phyloP scores from a whole-genome alignment of 2,113 vertebrate species.

The Anarrhichthys ocellatus region DNA sequence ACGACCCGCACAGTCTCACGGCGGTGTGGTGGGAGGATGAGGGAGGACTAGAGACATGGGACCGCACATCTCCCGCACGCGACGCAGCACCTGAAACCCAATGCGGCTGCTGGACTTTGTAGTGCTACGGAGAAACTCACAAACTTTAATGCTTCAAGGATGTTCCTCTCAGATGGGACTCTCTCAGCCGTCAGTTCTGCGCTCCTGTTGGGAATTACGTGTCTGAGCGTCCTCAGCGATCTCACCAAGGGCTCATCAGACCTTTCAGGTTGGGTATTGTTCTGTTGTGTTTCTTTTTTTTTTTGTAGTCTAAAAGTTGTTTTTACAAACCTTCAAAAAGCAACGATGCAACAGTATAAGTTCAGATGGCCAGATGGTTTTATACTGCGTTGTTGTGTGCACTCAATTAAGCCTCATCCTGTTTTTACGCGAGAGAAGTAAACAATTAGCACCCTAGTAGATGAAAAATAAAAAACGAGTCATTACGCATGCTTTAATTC shows the following conservation, averaged over 20 bases:
- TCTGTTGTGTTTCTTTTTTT: background rate
- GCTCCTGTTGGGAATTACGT: slow-evolving; percentile 86
- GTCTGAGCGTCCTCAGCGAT: slow-evolving; percentile 82
- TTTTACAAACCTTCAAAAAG: background rate
- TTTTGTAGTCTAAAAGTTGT: no score
- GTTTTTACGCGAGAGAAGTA: background rate
- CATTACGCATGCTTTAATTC: background rate
- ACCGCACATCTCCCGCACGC: slow-evolving; percentile 59
- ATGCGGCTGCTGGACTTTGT: slow-evolving; percentile 60
- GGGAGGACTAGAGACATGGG: slow-evolving; percentile 67
- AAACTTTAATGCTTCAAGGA: slow-evolving; percentile 84
- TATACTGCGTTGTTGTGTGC: background rate
- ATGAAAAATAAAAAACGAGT: background rate
- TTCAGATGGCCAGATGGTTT: background rate
- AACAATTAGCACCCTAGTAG: background rate
- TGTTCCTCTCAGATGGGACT: slow-evolving; percentile 86
- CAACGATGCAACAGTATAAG: background rate
- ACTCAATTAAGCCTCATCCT: background rate
- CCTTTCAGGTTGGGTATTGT: slow-evolving; percentile 84
- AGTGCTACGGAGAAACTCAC: slow-evolving; percentile 57
- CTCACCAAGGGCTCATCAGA: slow-evolving; percentile 84
- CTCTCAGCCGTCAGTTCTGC: slow-evolving; percentile 80
- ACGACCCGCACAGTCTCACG: slow-evolving; percentile 20
- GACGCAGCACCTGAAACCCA: slow-evolving; percentile 43
- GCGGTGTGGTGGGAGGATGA: slow-evolving; percentile 65